These are phyloP conservation scores for Stictonetta naevosa DNA, from an alignment of 2,113 vertebrate genomes.

Conservation along the genomic window DNA sequence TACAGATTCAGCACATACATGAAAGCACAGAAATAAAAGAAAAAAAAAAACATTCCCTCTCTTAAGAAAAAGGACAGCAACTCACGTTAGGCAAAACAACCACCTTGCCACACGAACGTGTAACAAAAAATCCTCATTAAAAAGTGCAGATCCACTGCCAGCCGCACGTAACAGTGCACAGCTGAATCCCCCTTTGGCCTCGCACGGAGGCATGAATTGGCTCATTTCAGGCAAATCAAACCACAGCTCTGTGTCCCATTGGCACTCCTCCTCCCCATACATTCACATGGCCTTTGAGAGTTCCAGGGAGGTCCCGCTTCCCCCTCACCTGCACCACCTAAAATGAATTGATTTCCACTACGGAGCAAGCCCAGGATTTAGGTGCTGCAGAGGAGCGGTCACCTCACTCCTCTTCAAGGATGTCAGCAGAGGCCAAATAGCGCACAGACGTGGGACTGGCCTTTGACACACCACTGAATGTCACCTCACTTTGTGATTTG, in stretches of 20 bases:
- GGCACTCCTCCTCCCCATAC: background rate
- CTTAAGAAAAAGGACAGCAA: background rate
- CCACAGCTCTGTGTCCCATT: background rate
- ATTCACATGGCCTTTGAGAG: background rate
- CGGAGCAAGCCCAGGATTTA: background rate
- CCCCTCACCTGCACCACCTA: rapidly evolving
- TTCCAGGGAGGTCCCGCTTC: background rate
- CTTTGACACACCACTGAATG: background rate
- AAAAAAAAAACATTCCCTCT: background rate
- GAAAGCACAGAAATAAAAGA: background rate
- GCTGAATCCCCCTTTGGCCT: background rate
- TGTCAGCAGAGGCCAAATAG: background rate
- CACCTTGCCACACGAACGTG: background rate
- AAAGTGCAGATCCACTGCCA: background rate
- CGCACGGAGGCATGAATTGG: background rate
- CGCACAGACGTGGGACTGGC: background rate
- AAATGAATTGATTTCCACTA: background rate
- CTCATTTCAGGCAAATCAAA: background rate
- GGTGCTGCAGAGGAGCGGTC: rapidly evolving
- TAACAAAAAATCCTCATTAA: background rate
- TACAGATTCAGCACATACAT: background rate
- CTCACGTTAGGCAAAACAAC: background rate
- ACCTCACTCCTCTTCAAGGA: background rate
- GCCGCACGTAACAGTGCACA: background rate
- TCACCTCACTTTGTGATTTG: background rate